A percentile compares a stretch with the other conserved stretches of the same genome.
Evolutionary conservation across 2,888 invertebrate species (phyloP).

Genomic region (Oegoconia quadripuncta): DNA sequence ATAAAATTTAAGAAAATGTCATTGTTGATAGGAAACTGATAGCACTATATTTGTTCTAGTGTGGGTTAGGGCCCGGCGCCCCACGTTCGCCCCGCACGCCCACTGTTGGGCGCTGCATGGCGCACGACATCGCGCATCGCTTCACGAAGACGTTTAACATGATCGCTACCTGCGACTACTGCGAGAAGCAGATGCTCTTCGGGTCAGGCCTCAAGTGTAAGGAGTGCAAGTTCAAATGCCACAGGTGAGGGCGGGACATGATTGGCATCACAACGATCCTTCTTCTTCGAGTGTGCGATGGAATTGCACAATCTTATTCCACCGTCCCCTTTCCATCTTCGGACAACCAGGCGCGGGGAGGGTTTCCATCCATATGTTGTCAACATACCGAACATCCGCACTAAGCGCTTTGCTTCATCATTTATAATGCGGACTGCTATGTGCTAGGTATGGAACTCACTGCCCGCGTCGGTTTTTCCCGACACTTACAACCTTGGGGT

Average conservation of each 20-base stretch:
- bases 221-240: slow-evolving; percentile 96
- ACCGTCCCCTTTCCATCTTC: too few species aligned
- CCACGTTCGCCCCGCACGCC: slow-evolving; percentile 87
- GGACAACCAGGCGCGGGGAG: background rate
- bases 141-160: slow-evolving; percentile 93
- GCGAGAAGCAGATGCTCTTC: slow-evolving; percentile 92
- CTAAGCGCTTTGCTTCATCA: background rate
- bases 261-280: too few species aligned
- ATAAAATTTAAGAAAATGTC: too few species aligned
- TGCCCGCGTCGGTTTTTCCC: too few species aligned
- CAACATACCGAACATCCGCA: background rate
- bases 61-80: slow-evolving; percentile 39
- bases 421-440: background rate
- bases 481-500: too few species aligned
- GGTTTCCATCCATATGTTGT: background rate
- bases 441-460: background rate
- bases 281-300: too few species aligned
- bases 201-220: slow-evolving; percentile 92
- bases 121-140: slow-evolving; percentile 92
- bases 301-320: too few species aligned
- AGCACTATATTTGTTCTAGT: background rate
- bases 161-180: slow-evolving; percentile 93
- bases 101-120: slow-evolving; percentile 85
- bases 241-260: slow-evolving; percentile 59
- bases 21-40: too few species aligned